Conservation (phyloP, 2,113 vertebrate species). For the human region DNA sequence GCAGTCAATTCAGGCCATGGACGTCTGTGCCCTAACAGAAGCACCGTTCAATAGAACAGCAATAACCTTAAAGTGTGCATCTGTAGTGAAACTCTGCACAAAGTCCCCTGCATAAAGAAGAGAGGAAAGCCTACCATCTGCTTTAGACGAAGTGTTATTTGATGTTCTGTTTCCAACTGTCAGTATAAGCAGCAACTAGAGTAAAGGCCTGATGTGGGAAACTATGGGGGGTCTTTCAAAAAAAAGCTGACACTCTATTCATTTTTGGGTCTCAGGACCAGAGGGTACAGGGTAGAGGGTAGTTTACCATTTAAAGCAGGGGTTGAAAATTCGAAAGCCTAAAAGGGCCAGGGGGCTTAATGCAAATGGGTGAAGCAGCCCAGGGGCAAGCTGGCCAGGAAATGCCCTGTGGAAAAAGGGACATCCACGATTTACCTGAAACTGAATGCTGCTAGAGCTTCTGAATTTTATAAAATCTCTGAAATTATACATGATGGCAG, state of each 20-base stretch:
- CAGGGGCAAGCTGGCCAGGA: neutral
- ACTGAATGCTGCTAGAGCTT: neutral
- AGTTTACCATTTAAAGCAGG: conserved; percentile 12
- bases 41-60: conserved; percentile 90
- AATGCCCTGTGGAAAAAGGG: neutral
- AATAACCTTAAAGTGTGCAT: conserved; percentile 89
- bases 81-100: conserved; percentile 84
- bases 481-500: neutral
- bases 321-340: neutral
- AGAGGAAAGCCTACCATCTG: conserved; percentile 68
- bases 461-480: neutral
- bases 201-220: conserved; percentile 60
- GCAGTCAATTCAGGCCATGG: conserved; percentile 75
- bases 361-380: neutral
- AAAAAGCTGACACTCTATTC: conserved; percentile 49
- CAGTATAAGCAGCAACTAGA: conserved; percentile 65
- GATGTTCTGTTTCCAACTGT: conserved; percentile 47
- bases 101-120: conserved; percentile 77
- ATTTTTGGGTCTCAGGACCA: conserved; percentile 32
- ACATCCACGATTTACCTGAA: neutral
- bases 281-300: neutral
- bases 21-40: conserved; percentile 76
- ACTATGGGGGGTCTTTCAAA: conserved; percentile 51
- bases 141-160: conserved; percentile 65
- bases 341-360: neutral